Base-by-base conservation (phyloP, 2,113 vertebrate species). In the Poeciliopsis prolifica region DNA sequence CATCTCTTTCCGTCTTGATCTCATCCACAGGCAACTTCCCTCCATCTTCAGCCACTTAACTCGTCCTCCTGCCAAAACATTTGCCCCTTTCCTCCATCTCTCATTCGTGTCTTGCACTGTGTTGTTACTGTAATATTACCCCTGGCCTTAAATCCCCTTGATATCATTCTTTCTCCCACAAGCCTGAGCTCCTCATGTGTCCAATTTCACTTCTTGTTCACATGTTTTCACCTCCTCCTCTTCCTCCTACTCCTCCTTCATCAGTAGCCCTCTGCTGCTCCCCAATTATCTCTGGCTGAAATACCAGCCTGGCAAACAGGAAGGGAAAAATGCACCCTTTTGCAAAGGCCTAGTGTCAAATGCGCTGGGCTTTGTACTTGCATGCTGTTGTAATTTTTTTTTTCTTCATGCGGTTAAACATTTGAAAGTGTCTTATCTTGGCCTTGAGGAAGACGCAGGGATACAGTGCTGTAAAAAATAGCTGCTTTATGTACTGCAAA, bases 71-170 rank as follows among this genome's bases (percentile, higher is more conserved):
- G n/a, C 68, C 73, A 31, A 79, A 29, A 82, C 80, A 66, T 84
- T 73, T 78, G 24, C 61, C 35, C 40, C 72, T 82, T 69, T 85
- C 83, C 67, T 81, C 35, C 0, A 79, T 81, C 67, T 84, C 84
- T 89, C 86, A 79, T 88, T 85, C 78, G 84, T 86, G 82, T 86
- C 84, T 69, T 28, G 19, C 69, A 66, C 79, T 31, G 72, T 65
- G 64, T 80, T 90, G 83, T 89, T 68, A 80, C 48, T 80, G 87
- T 88, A 87, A 87, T 85, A 81, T 72, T 80, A 86, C 78, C 84
- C 80, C 77, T 73, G 72, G 81, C 69, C 68, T 78, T 78, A 78
- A 87, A 86, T 84, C 80, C 74, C 87, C 79, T 74, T 72, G 64
- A 85, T 84, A 84, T 86, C 72, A 40, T 74, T 83, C 79, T 75